phyloP scores from a whole-genome alignment of 1,140 invertebrate species.

The Caenorhabditis inopinata region DNA sequence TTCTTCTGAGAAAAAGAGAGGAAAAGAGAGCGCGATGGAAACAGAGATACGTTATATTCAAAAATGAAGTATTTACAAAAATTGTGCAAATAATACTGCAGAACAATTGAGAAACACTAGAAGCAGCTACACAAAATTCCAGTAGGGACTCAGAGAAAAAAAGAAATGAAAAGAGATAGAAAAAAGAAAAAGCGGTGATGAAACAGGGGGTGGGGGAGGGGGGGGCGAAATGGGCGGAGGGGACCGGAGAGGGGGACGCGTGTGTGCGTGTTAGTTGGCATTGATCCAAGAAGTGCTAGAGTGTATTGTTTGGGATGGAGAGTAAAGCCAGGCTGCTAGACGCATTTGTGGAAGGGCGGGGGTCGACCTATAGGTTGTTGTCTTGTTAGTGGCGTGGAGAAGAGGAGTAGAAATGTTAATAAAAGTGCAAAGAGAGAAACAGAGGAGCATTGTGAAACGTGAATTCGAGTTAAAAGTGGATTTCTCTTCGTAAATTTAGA shows the following conservation, averaged over 20 bases:
- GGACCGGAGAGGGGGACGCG: too few species aligned
- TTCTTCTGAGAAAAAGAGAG: background rate
- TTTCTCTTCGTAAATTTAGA: too few species aligned
- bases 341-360: background rate
- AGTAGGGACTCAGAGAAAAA: background rate
- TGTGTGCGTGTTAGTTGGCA: slow-evolving; percentile 8
- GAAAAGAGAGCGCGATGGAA: background rate
- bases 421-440: too few species aligned
- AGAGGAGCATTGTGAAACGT: too few species aligned
- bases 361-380: too few species aligned
- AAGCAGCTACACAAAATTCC: background rate
- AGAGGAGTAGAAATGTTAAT: too few species aligned
- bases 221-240: background rate
- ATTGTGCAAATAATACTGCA: background rate
- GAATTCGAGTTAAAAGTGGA: too few species aligned
- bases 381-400: too few species aligned
- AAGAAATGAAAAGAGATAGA: too few species aligned
- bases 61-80: slow-evolving; percentile 30
- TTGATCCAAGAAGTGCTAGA: slow-evolving; percentile 22
- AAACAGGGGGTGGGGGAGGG: background rate
- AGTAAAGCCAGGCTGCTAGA: background rate
- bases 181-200: background rate
- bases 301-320: background rate
- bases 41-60: background rate
- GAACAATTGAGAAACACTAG: background rate